Percentiles rank a stretch among this genome's conserved stretches.
These are phyloP conservation scores for Elegia similella DNA, from an alignment of 2,888 invertebrate species.

Conservation along the genomic window DNA sequence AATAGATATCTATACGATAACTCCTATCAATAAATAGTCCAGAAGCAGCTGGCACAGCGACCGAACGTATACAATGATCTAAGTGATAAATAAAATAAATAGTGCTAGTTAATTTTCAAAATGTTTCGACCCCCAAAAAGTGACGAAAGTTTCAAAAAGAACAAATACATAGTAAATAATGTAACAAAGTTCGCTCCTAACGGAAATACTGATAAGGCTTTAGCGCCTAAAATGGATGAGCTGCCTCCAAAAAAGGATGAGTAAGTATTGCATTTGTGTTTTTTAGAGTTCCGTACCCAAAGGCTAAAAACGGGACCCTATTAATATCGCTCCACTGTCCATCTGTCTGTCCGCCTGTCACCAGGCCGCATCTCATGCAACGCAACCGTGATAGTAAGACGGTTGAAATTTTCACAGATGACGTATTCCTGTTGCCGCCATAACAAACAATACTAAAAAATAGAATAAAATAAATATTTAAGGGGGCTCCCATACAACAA, in stretches of 20 bases:
- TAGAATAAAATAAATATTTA: too few relatives aligned
- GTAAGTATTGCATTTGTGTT: background rate
- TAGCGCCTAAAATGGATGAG: background rate
- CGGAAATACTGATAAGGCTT: background rate
- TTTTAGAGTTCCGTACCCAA: too few relatives aligned
- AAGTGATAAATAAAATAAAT: background rate
- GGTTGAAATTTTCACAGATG: too few relatives aligned
- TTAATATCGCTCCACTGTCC: too few relatives aligned
- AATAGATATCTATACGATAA: slow-evolving; percentile 4
- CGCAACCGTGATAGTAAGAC: too few relatives aligned
- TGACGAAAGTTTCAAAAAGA: slow-evolving; percentile 1
- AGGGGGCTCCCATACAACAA: too few relatives aligned
- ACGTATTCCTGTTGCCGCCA: too few relatives aligned
- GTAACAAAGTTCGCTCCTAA: background rate
- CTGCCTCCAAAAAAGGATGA: background rate
- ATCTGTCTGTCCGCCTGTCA: too few relatives aligned
- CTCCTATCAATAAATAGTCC: slow-evolving; percentile 8
- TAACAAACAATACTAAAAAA: too few relatives aligned
- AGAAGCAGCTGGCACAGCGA: background rate
- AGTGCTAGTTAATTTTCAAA: background rate
- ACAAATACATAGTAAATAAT: background rate
- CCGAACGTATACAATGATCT: background rate
- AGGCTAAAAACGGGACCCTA: too few relatives aligned
- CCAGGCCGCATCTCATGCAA: too few relatives aligned
- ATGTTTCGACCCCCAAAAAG: background rate